Conservation (phyloP, 2,888 invertebrate genomes). For the Actias luna region DNA sequence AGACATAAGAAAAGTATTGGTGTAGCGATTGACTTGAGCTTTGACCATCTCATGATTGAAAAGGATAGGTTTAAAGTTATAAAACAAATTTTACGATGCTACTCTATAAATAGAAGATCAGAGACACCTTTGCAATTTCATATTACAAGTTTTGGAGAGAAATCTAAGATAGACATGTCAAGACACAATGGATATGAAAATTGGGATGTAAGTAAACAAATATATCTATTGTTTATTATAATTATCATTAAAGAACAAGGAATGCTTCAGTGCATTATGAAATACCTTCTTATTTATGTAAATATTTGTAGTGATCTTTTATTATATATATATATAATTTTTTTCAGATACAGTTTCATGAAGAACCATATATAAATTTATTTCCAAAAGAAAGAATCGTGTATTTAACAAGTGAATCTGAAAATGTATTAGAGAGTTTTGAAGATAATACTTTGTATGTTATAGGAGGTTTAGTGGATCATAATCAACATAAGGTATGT, state of each 20-base stretch:
- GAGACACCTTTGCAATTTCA: slow-evolving; percentile 90
- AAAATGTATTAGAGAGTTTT: slow-evolving; percentile 88
- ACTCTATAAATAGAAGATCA: slow-evolving; percentile 93
- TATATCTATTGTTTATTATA: neutral
- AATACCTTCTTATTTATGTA: no score
- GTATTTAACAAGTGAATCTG: slow-evolving; percentile 97
- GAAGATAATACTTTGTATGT: slow-evolving; percentile 92
- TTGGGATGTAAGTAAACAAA: slow-evolving; percentile 90
- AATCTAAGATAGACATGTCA: slow-evolving; percentile 87
- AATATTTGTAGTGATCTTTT: no score
- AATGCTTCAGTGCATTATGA: no score
- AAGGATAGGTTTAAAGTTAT: slow-evolving; percentile 93
- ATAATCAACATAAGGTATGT: slow-evolving; percentile 93
- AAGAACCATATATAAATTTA: slow-evolving; percentile 84
- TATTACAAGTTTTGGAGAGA: slow-evolving; percentile 89
- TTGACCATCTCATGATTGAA: slow-evolving; percentile 94
- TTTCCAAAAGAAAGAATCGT: slow-evolving; percentile 91
- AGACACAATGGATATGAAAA: slow-evolving; percentile 93
- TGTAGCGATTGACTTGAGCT: slow-evolving; percentile 94
- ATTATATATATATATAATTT: neutral
- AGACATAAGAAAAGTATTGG: slow-evolving; percentile 85
- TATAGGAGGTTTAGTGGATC: slow-evolving; percentile 98
- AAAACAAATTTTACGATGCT: slow-evolving; percentile 94
- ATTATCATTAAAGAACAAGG: neutral
- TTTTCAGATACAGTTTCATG: slow-evolving; percentile 86